These are phyloP conservation scores for Vimba vimba DNA, from an alignment of 2,113 vertebrate genomes.

Conservation along the genomic window DNA sequence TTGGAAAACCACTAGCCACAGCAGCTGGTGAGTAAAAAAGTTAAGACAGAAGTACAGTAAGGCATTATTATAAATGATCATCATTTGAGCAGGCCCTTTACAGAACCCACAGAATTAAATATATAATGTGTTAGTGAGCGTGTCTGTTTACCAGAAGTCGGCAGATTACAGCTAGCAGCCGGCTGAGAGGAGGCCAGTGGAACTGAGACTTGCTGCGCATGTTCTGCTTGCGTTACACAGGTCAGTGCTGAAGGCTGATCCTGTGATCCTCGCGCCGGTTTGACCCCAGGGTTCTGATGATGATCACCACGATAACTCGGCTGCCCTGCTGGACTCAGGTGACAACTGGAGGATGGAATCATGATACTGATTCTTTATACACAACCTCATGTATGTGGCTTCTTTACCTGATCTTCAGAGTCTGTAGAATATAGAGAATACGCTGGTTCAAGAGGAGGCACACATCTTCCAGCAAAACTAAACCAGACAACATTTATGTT, in stretches of 20 bases:
- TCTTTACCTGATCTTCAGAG: constrained; percentile 84
- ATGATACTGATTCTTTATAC: not conserved
- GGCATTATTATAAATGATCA: not conserved
- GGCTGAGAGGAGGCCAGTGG: not conserved
- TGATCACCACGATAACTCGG: not conserved
- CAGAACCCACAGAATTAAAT: not conserved
- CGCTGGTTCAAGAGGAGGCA: constrained; percentile 68
- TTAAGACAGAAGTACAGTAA: not conserved
- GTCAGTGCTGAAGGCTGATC: not conserved
- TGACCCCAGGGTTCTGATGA: not conserved
- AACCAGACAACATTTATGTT: not conserved
- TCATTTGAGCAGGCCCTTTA: not conserved
- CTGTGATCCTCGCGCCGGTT: not conserved
- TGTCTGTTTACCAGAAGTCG: not conserved
- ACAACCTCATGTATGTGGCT: not conserved
- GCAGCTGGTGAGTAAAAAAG: no score
- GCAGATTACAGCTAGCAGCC: constrained; percentile 9
- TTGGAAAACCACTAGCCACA: no score
- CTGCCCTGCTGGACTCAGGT: constrained; percentile 20
- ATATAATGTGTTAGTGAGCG: not conserved
- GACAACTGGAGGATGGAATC: constrained; percentile 27
- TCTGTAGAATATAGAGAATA: constrained; percentile 82
- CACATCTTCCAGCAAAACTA: constrained; percentile 54
- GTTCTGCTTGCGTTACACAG: constrained; percentile 26
- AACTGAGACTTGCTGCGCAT: constrained; percentile 29